These are phyloP conservation scores for Hoplodrina blanda DNA, from an alignment of 2,888 invertebrate genomes.

Conservation along the genomic window DNA sequence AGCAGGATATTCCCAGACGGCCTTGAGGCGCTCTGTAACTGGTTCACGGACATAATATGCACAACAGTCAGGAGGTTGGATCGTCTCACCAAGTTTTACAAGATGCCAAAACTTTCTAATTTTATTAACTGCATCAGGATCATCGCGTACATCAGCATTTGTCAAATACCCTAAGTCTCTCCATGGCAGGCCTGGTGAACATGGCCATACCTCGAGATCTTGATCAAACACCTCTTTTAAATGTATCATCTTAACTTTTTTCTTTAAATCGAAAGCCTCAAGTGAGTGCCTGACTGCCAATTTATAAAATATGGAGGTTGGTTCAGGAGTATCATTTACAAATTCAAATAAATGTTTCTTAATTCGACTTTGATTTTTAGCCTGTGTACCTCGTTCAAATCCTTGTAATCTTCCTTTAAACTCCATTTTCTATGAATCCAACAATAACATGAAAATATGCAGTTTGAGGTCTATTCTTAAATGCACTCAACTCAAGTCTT, in stretches of 20 bases:
- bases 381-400: neutral
- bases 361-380: neutral
- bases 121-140: neutral
- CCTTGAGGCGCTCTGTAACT: neutral
- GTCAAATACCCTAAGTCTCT: neutral
- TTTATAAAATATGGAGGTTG: neutral
- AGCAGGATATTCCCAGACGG: neutral
- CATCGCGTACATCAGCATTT: neutral
- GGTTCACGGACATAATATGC: neutral
- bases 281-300: neutral
- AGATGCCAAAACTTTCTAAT: neutral
- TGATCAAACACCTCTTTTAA: neutral
- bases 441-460: too few relatives aligned
- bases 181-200: neutral
- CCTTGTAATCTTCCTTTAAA: neutral
- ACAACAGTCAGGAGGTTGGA: neutral
- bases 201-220: neutral
- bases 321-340: neutral
- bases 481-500: too few relatives aligned
- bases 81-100: neutral
- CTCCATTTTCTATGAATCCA: neutral
- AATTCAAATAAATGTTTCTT: neutral
- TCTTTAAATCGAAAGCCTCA: neutral
- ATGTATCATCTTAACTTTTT: neutral
- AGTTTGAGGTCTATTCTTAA: too few relatives aligned